A percentile compares a stretch with the other conserved stretches of the same genome.
Evolutionary conservation across 2,888 invertebrate species (phyloP).

Genomic region (Willowsia nigromaculata): DNA sequence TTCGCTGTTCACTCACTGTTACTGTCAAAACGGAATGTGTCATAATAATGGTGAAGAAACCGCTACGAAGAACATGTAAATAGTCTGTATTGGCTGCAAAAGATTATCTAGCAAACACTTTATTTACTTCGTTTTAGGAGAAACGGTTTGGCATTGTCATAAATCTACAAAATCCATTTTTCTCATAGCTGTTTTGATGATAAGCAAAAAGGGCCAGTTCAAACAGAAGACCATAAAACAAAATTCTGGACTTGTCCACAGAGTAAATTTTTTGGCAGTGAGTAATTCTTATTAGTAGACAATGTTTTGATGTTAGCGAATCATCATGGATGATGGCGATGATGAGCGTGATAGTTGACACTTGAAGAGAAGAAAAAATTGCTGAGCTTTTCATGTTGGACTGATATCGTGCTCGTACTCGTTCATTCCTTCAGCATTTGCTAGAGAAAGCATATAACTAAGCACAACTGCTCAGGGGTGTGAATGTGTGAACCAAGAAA

Average conservation of each 20-base stretch:
- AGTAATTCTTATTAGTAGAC: constrained; percentile 18
- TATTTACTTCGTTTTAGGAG: background rate
- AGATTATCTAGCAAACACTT: background rate
- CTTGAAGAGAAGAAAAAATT: constrained; percentile 5
- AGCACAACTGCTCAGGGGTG: constrained; percentile 50
- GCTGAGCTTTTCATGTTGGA: background rate
- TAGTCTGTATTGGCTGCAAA: background rate
- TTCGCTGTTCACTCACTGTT: no score
- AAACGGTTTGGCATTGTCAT: background rate
- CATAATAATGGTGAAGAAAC: background rate
- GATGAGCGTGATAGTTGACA: constrained; percentile 40
- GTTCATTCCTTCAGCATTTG: background rate
- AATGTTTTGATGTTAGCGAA: background rate
- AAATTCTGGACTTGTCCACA: background rate
- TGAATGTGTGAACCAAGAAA: constrained; percentile 1
- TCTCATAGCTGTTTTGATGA: background rate
- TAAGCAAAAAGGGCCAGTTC: background rate
- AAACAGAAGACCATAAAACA: background rate
- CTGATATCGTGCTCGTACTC: background rate
- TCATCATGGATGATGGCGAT: background rate
- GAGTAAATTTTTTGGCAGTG: constrained; percentile 23
- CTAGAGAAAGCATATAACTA: background rate
- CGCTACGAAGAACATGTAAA: no score
- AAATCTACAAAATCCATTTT: constrained; percentile 1
- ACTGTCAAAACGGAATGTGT: background rate